phyloP scores from a whole-genome alignment of 2,888 invertebrate species.

The Xestia ashworthii region DNA sequence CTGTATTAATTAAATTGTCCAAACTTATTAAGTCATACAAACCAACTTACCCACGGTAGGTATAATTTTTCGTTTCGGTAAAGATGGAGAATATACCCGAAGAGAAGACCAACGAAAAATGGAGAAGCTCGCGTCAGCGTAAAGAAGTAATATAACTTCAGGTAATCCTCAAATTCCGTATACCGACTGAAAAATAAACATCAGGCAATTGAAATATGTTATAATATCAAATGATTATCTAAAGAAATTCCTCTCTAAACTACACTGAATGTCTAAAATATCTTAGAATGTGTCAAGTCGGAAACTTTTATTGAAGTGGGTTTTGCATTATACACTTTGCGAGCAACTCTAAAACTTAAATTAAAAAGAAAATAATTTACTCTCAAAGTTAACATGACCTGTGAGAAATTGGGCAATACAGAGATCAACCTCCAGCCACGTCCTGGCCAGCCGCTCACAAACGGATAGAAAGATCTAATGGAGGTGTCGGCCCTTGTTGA shows the following conservation, averaged over 20 bases:
- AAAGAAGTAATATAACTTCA: slow-evolving; percentile 2
- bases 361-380: no score
- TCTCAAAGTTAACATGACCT: no score
- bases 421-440: no score
- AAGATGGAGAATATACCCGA: slow-evolving; percentile 74
- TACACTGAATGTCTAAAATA: not conserved
- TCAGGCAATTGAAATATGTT: not conserved
- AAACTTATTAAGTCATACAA: not conserved
- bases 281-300: not conserved
- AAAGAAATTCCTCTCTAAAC: not conserved
- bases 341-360: no score
- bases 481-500: no score
- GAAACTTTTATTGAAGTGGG: not conserved
- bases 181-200: not conserved
- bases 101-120: slow-evolving; percentile 77
- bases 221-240: not conserved
- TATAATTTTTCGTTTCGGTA: slow-evolving; percentile 49
- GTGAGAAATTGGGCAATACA: no score
- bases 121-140: slow-evolving; percentile 72
- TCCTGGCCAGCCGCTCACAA: no score
- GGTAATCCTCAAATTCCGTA: not conserved
- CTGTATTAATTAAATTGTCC: no score
- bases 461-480: no score
- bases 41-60: slow-evolving; percentile 11
- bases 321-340: not conserved